Conservation (phyloP, 2,113 vertebrate genomes). For the Chloroceryle aenea region DNA sequence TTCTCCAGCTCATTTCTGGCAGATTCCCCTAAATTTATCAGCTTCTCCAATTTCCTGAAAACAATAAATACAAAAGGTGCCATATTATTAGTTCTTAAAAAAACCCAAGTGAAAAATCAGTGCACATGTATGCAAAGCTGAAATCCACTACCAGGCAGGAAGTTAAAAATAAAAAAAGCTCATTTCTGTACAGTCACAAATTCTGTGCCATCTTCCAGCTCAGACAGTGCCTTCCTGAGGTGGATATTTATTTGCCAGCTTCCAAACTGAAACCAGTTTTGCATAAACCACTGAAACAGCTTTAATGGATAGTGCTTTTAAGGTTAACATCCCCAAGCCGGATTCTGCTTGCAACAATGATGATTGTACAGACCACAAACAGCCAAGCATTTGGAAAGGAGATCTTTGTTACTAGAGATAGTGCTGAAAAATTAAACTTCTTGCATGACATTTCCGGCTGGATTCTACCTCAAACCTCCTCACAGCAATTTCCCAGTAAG, state of each 20-base stretch:
- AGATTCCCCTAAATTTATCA: background rate
- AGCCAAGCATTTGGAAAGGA: background rate
- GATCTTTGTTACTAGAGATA: background rate
- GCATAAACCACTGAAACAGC: background rate
- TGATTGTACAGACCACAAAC: background rate
- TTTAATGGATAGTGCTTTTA: background rate
- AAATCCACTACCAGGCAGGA: background rate
- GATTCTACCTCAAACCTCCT: background rate
- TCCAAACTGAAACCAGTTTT: background rate
- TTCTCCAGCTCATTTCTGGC: background rate
- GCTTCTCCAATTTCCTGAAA: background rate
- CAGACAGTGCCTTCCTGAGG: background rate
- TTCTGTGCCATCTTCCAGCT: background rate
- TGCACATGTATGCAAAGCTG: background rate
- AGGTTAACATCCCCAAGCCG: background rate
- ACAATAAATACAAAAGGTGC: background rate
- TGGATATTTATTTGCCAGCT: background rate
- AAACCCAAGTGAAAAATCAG: background rate
- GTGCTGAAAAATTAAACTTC: background rate
- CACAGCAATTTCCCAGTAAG: background rate
- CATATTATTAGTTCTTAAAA: background rate
- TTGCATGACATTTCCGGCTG: background rate
- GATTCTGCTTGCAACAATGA: background rate
- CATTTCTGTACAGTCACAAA: background rate
- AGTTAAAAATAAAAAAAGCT: background rate